These are phyloP conservation scores for Notoglanidium macrostoma DNA, from an alignment of 2,797 vertebrate species.

Conservation along the genomic window DNA sequence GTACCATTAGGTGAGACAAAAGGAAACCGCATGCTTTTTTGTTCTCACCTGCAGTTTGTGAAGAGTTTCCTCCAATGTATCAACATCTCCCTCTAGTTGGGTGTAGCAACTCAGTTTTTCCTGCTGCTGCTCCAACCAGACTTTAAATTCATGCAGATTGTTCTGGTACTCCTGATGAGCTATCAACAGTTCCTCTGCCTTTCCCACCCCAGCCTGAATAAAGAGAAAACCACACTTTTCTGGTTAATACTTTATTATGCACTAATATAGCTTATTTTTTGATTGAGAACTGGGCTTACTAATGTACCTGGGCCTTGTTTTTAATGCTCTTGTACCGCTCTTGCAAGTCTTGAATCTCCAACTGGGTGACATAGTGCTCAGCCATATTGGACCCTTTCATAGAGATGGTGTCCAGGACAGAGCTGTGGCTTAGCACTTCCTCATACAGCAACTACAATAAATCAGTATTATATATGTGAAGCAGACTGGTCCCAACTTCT, in stretches of 20 bases:
- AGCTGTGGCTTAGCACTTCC: conserved; percentile 89
- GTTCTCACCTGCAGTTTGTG: conserved; percentile 84
- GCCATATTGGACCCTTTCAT: conserved; percentile 89
- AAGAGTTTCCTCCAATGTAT: conserved; percentile 82
- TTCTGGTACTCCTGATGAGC: conserved; percentile 92
- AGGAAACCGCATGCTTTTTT: background rate
- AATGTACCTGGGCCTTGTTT: conserved; percentile 85
- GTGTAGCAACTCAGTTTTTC: conserved; percentile 81
- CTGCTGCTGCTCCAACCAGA: conserved; percentile 90
- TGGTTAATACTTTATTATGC: background rate
- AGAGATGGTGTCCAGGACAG: conserved; percentile 88
- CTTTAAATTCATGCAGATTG: conserved; percentile 86
- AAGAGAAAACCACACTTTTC: conserved; percentile 1
- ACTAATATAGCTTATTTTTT: background rate
- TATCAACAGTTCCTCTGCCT: conserved; percentile 84
- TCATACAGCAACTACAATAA: conserved; percentile 85
- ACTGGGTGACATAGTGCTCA: conserved; percentile 87
- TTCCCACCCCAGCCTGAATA: conserved; percentile 82
- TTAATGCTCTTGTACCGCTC: conserved; percentile 83
- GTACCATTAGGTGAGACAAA: background rate
- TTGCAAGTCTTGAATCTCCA: conserved; percentile 91
- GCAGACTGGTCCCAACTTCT: background rate
- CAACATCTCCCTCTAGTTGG: conserved; percentile 83
- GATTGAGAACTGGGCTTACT: background rate
- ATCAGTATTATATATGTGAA: background rate